Evolutionary conservation across 2,797 vertebrate genomes (phyloP).

Genomic region (Parambassis ranga): DNA sequence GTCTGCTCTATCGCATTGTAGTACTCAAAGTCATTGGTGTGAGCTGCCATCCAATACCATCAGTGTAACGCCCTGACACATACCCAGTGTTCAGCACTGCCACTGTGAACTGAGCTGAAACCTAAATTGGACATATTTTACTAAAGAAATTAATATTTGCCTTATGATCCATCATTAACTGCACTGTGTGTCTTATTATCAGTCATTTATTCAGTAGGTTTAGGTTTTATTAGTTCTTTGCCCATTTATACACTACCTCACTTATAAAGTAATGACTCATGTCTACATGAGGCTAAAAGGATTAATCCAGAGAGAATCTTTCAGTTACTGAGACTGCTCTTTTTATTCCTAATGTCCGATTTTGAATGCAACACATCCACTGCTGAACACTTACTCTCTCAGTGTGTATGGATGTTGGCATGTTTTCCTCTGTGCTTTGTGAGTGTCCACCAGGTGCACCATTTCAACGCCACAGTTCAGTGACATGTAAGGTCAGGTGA

Average conservation of each 20-base stretch:
- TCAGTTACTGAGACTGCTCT: neutral
- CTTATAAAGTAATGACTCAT: neutral
- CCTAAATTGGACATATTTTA: neutral
- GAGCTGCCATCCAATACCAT: neutral
- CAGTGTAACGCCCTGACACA: neutral
- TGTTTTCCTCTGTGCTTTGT: neutral
- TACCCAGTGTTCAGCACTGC: neutral
- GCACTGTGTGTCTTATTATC: neutral
- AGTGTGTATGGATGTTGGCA: too few relatives aligned
- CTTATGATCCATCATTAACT: neutral
- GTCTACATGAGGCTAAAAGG: neutral
- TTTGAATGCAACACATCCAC: neutral
- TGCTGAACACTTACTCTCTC: neutral
- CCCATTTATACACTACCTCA: neutral
- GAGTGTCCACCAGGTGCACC: conserved; percentile 7
- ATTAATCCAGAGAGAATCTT: neutral
- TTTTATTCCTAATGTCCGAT: neutral
- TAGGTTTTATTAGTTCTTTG: neutral
- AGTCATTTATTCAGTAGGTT: neutral
- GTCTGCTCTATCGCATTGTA: conserved; percentile 1
- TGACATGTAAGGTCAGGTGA: conserved; percentile 22
- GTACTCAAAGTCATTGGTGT: conserved; percentile 5
- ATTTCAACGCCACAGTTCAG: neutral
- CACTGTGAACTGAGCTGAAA: neutral
- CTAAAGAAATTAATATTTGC: neutral